phyloP scores from a whole-genome alignment of 1,140 invertebrate genomes.

The Drosophila bocqueti region DNA sequence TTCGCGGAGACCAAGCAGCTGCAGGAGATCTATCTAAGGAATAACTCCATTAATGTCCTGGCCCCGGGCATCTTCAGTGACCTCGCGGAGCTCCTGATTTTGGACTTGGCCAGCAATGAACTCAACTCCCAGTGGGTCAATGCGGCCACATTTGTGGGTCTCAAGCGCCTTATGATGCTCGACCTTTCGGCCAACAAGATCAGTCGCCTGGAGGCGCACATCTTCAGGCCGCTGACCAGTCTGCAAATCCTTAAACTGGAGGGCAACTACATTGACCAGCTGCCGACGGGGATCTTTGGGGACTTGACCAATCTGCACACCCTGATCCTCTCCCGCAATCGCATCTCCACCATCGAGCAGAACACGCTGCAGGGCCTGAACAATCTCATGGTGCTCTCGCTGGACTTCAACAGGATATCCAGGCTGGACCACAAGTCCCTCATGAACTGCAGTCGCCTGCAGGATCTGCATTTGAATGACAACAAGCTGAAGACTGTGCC shows the following conservation, averaged over 20 bases:
- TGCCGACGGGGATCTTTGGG: conserved; percentile 93
- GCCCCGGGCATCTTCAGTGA: conserved; percentile 94
- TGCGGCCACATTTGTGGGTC: conserved; percentile 92
- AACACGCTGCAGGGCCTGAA: conserved; percentile 92
- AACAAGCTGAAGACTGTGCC: conserved; percentile 94
- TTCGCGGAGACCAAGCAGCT: conserved; percentile 92
- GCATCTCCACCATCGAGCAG: conserved; percentile 91
- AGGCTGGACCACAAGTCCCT: conserved; percentile 92
- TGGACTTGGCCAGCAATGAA: conserved; percentile 95
- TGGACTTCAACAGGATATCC: conserved; percentile 94
- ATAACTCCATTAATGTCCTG: conserved; percentile 94
- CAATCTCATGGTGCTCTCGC: conserved; percentile 91
- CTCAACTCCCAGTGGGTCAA: conserved; percentile 95
- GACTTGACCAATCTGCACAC: conserved; percentile 93
- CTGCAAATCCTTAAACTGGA: conserved; percentile 93
- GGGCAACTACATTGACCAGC: conserved; percentile 92
- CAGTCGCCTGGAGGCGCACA: conserved; percentile 90
- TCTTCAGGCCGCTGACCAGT: conserved; percentile 92
- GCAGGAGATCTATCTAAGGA: conserved; percentile 93
- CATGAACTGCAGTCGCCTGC: conserved; percentile 92
- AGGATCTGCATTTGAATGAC: conserved; percentile 95
- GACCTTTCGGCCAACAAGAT: conserved; percentile 94
- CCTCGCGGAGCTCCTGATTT: conserved; percentile 91
- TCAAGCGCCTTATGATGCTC: conserved; percentile 92
- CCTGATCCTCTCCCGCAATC: conserved; percentile 94